A percentile compares a stretch with the other conserved stretches of the same genome.
phyloP scores from a whole-genome alignment of 1,140 invertebrate species.

The Leptopilina clavipes region DNA sequence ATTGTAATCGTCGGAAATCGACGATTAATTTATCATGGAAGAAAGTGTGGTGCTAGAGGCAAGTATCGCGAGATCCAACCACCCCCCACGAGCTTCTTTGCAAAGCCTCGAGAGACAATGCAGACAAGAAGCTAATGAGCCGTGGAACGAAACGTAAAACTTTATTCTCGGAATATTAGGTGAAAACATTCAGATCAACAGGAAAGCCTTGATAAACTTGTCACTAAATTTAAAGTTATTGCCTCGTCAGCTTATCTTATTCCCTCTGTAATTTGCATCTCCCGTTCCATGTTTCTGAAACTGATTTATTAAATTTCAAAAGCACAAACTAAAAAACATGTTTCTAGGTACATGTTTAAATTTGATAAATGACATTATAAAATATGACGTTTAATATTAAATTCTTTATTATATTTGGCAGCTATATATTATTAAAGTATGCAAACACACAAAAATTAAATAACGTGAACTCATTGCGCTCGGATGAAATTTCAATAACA shows the following conservation, averaged over 20 bases:
- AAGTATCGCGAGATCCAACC: slow-evolving; percentile 48
- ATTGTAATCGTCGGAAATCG: slow-evolving; percentile 73
- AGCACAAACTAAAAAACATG: too few relatives aligned
- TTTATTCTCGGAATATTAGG: slow-evolving; percentile 6
- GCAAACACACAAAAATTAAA: too few relatives aligned
- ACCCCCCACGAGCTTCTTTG: slow-evolving; percentile 48
- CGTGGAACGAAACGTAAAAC: slow-evolving; percentile 42
- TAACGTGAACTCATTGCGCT: not conserved
- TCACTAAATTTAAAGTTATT: not conserved
- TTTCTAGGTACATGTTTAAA: too few relatives aligned
- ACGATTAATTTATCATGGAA: slow-evolving; percentile 73
- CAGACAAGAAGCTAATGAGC: slow-evolving; percentile 50
- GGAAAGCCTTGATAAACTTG: not conserved
- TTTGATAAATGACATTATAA: too few relatives aligned
- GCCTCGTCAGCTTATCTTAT: not conserved
- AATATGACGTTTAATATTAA: too few relatives aligned
- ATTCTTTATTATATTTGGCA: too few relatives aligned
- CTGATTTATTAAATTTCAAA: too few relatives aligned
- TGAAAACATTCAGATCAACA: not conserved
- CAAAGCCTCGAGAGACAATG: slow-evolving; percentile 33
- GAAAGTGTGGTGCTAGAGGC: slow-evolving; percentile 50
- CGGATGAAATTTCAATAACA: not conserved
- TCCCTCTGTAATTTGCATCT: too few relatives aligned
- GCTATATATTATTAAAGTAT: too few relatives aligned
- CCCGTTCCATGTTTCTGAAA: too few relatives aligned